phyloP scores from a whole-genome alignment of 2,797 vertebrate genomes.

The Ptychobarbus kaznakovi region DNA sequence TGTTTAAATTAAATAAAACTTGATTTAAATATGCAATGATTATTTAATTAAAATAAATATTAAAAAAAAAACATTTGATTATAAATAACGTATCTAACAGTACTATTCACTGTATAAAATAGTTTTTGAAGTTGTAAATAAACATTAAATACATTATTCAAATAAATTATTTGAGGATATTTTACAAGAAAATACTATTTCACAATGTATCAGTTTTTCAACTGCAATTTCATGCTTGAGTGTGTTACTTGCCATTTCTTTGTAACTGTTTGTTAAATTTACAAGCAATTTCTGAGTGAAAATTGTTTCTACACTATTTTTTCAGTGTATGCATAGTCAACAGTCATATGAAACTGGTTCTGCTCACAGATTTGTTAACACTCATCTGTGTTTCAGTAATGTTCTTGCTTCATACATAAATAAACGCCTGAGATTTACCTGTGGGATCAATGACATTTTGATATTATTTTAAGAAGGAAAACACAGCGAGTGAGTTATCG shows the following conservation, averaged over 20 bases:
- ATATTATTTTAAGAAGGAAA: constrained; percentile 49
- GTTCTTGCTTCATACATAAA: constrained; percentile 43
- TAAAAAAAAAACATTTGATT: not conserved
- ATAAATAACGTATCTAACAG: not conserved
- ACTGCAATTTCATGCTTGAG: not conserved
- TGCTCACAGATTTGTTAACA: not conserved
- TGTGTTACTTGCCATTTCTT: not conserved
- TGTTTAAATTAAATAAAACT: not conserved
- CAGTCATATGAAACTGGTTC: not conserved
- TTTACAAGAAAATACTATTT: not conserved
- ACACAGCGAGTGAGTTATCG: constrained; percentile 36
- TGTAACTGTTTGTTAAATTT: not conserved
- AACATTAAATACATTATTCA: no score
- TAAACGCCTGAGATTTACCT: constrained; percentile 24
- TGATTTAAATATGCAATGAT: not conserved
- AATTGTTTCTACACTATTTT: not conserved
- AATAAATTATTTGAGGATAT: not conserved
- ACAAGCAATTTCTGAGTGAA: not conserved
- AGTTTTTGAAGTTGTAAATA: not conserved
- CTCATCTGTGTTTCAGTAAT: not conserved
- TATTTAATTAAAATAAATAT: not conserved
- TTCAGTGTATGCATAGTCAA: not conserved
- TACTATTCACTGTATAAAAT: not conserved
- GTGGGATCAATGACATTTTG: constrained; percentile 32
- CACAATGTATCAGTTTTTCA: no score